Base-by-base conservation (phyloP, 2,888 invertebrate species). In the Drosophila peninsularis region DNA sequence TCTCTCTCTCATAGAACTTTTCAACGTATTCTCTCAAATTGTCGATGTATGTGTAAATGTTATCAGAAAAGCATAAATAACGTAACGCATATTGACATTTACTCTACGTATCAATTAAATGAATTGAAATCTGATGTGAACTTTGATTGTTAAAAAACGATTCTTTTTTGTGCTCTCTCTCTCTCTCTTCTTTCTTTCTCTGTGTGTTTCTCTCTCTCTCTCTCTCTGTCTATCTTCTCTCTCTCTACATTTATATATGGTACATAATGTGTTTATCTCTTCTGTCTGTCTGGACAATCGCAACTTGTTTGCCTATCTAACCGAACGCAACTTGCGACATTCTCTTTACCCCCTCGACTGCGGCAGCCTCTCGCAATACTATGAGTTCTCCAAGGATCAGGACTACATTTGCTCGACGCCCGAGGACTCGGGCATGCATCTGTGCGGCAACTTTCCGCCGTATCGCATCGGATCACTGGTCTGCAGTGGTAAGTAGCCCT, bases 371-470 rank as follows among this genome's bases (percentile, higher is more conserved):
- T 96, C 97, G 88, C 95, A 96, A 91, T 97, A 96, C 94, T 98
- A 97, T 94, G 96, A 96, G 93, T 95, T 96, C 93, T 95, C 96
- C 68, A 96, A 96, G 93, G 97, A 97, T 90, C 95, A 97, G 93
- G 99, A 99, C 93, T 99, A 98, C 93, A 99, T 99, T 90, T 99
- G 99, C 94, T 97, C 98, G 78, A 95, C 96, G 83, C 96, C 96
- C 37, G 97, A 97, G 83, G 97, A 98, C 92, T 97, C 96, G 76
- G 99, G 99, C 36, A 98, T 99, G 98, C 98, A 99, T 92, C 93
- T 94, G 42, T 99, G 99, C 92, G 94, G 94, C 56, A 94, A 96
- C 91, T 95, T 99, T 83, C 97, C 98, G 64, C 96, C 97, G 19
- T 95, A 94, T 90, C 94, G 95, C 79, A 94, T 95, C 90, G 96